These are phyloP conservation scores for Tubulanus polymorphus DNA, from an alignment of 2,888 invertebrate genomes.

Conservation along the genomic window DNA sequence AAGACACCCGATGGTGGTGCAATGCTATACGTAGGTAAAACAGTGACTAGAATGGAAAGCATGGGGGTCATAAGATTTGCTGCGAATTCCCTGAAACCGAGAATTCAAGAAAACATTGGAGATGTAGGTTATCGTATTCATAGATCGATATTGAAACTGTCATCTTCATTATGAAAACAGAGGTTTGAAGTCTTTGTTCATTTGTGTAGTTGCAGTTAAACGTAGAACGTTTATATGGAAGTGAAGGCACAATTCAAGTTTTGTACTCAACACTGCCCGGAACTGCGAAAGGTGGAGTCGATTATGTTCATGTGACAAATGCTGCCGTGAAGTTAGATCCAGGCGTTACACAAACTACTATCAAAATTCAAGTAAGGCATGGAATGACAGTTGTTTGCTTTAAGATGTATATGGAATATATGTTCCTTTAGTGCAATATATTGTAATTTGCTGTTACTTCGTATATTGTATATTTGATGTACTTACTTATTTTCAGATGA, in stretches of 20 bases:
- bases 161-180: neutral
- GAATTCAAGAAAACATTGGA: conserved; percentile 33
- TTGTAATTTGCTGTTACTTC: conserved; percentile 1
- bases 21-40: conserved; percentile 25
- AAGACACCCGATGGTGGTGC: conserved; percentile 40
- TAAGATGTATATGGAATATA: too few relatives aligned
- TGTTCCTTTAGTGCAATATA: neutral
- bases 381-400: too few relatives aligned
- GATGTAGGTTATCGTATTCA: conserved; percentile 30
- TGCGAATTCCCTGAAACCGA: conserved; percentile 29
- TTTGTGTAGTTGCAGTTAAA: conserved; percentile 33
- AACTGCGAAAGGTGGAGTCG: conserved; percentile 26
- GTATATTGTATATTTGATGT: neutral
- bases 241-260: conserved; percentile 34
- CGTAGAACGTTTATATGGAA: conserved; percentile 42
- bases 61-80: conserved; percentile 42
- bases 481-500: conserved; percentile 35
- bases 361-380: conserved; percentile 32
- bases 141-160: neutral
- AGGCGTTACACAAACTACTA: conserved; percentile 27
- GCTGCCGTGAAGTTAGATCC: conserved; percentile 34
- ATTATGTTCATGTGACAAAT: conserved; percentile 19
- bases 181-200: neutral
- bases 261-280: conserved; percentile 30
- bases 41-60: conserved; percentile 36